Percentiles rank a stretch among this genome's conserved stretches.
phyloP scores from a whole-genome alignment of 2,888 invertebrate species.

The Calephelis perditalis region DNA sequence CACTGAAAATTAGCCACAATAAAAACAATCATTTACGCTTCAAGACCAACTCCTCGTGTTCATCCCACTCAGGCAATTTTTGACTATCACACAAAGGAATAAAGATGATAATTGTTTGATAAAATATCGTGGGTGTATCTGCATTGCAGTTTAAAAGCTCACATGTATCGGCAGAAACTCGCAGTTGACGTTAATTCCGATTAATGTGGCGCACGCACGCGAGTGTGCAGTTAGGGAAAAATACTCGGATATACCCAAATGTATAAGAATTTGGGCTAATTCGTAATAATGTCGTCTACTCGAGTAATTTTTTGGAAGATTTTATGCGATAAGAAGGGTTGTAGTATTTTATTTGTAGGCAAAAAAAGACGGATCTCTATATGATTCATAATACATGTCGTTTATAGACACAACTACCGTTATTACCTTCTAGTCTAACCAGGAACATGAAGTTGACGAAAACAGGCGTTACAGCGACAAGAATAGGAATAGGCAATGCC shows the following conservation, averaged over 20 bases:
- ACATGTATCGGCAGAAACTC: slow-evolving; percentile 47
- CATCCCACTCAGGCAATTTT: slow-evolving; percentile 24
- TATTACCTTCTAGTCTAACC: too few species aligned
- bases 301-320: neutral
- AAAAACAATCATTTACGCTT: slow-evolving; percentile 7
- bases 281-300: neutral
- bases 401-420: too few species aligned
- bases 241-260: slow-evolving; percentile 24
- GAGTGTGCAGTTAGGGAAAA: slow-evolving; percentile 53
- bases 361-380: too few species aligned
- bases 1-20: slow-evolving; percentile 1
- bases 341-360: too few species aligned
- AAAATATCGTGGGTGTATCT: slow-evolving; percentile 31
- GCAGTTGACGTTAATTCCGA: slow-evolving; percentile 54
- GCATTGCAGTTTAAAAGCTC: slow-evolving; percentile 51
- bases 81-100: slow-evolving; percentile 26
- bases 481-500: too few species aligned
- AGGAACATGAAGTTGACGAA: too few species aligned
- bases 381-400: too few species aligned
- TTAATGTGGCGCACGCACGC: slow-evolving; percentile 60
- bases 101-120: slow-evolving; percentile 29
- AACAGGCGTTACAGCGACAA: too few species aligned
- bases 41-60: neutral
- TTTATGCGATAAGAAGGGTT: too few species aligned
- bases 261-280: too few species aligned